phyloP scores from a whole-genome alignment of 2,797 vertebrate genomes.

The Sus cebifrons region DNA sequence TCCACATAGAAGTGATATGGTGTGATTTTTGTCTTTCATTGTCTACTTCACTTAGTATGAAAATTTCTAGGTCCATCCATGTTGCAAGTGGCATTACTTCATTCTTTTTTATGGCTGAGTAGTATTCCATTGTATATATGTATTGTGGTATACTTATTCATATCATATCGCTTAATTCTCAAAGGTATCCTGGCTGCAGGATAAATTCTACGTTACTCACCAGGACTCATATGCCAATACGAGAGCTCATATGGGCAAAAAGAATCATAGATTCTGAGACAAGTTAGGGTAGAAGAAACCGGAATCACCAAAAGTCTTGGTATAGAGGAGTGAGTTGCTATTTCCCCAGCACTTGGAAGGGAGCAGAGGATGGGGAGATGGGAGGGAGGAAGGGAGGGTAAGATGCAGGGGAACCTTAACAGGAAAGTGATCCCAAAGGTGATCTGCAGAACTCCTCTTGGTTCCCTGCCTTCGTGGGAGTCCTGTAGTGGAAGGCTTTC shows the following conservation, averaged over 20 bases:
- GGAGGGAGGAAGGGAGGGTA: accelerated
- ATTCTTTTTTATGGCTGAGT: too few species aligned
- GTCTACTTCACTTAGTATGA: too few species aligned
- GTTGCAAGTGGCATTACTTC: too few species aligned
- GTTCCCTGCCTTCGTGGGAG: background rate
- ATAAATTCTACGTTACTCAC: background rate
- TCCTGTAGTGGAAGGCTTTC: background rate
- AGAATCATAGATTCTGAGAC: background rate
- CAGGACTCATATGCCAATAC: background rate
- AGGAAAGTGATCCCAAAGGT: background rate
- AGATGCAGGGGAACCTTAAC: accelerated
- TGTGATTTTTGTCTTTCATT: too few species aligned
- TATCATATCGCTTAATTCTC: background rate
- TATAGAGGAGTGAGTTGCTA: background rate
- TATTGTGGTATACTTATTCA: background rate
- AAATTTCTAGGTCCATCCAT: too few species aligned
- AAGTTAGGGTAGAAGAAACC: background rate
- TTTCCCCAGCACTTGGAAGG: background rate
- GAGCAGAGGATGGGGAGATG: background rate
- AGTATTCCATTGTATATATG: too few species aligned
- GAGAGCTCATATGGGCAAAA: background rate
- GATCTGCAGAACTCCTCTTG: accelerated
- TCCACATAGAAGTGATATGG: too few species aligned
- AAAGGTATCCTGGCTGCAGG: background rate
- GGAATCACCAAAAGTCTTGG: too few species aligned